phyloP scores from a whole-genome alignment of 1,140 invertebrate genomes.

The Capitella teleta region DNA sequence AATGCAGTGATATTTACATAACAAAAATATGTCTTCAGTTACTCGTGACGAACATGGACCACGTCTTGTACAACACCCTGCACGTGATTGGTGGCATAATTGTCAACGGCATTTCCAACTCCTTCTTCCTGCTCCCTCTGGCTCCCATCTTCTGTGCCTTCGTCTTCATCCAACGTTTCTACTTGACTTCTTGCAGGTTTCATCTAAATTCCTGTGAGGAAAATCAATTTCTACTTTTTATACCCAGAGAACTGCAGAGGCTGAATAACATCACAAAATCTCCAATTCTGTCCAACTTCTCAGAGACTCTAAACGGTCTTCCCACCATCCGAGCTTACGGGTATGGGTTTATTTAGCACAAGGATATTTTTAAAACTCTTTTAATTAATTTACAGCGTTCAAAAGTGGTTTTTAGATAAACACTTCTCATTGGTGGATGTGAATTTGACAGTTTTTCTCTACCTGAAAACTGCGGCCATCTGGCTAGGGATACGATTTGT shows the following conservation, averaged over 20 bases:
- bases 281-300: conserved; percentile 10
- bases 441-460: conserved; percentile 7
- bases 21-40: no score
- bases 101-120: conserved; percentile 5
- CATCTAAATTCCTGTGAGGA: neutral
- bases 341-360: no score
- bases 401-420: conserved; percentile 4
- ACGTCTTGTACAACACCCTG: no score
- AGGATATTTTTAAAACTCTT: no score
- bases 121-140: conserved; percentile 7
- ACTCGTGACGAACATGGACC: no score
- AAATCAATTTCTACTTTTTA: neutral
- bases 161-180: conserved; percentile 9
- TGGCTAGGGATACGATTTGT: conserved; percentile 10
- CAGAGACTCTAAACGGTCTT: conserved; percentile 9
- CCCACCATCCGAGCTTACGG: conserved; percentile 10
- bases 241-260: conserved; percentile 11
- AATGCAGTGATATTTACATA: no score
- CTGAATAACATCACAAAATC: conserved; percentile 14
- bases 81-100: conserved; percentile 8
- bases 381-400: neutral
- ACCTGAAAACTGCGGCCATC: neutral
- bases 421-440: conserved; percentile 1
- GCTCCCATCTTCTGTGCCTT: conserved; percentile 6
- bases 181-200: conserved; percentile 11